Evolutionary conservation across 2,888 invertebrate species (phyloP).

Genomic region (Resseliella maxima): DNA sequence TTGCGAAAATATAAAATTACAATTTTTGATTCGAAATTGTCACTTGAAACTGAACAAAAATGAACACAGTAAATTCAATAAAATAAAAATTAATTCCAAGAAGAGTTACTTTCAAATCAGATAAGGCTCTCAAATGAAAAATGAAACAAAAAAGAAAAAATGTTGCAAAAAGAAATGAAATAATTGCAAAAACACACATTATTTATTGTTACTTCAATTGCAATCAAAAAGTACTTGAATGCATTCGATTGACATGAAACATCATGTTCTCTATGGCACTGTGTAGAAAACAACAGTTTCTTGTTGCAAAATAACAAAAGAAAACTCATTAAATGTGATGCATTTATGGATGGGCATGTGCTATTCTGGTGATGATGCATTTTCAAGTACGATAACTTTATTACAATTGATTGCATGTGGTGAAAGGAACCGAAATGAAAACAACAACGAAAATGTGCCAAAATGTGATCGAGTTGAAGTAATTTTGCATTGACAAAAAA

Average conservation of each 20-base stretch:
- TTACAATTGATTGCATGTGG: conserved; percentile 16
- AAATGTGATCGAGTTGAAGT: conserved; percentile 25
- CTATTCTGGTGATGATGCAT: background rate
- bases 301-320: background rate
- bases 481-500: background rate
- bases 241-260: background rate
- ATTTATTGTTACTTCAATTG: no score
- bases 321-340: background rate
- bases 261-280: background rate
- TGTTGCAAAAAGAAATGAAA: no score
- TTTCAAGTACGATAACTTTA: background rate
- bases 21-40: no score
- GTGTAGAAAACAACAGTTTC: background rate
- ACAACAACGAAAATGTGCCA: background rate
- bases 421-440: background rate
- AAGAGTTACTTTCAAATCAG: no score
- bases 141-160: no score
- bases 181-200: no score
- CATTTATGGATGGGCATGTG: background rate
- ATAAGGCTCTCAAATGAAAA: no score
- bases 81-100: no score
- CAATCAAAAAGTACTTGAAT: background rate
- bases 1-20: no score
- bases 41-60: no score
- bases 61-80: no score